Base-by-base conservation (phyloP, 2,888 invertebrate species). In the Pseudococcus longispinus region DNA sequence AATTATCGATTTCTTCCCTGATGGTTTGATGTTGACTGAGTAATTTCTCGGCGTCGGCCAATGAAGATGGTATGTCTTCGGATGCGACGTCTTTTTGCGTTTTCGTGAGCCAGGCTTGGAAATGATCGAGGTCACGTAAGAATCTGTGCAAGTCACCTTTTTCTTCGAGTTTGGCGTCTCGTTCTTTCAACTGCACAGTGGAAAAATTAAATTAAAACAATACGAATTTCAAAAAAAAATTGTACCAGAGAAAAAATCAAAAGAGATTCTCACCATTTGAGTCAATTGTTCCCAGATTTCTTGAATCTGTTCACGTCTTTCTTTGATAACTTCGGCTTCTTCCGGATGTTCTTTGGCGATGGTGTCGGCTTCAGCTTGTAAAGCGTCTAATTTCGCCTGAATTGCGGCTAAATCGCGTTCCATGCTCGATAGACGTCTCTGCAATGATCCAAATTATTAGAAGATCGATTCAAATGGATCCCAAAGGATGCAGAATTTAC, bases 31-130 rank as follows among this genome's bases (percentile, higher is more conserved):
- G 99, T 91, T 99, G 98, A 83, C 96, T 97, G 82, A 99, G 92
- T 23, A 99, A 93, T 90, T 97, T 97, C 91, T 99, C 99, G 15
- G 99, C 99, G 91, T 99, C 99, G 9, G 97, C 95, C 90, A 98
- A 92, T 88, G 96, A 96, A 18, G 95, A 95, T 20, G 98, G 98
- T 51, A 96, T 97, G 90, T 98, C 98, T 91, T 98, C 98, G 4
- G 97, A 97, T 82, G 98, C 98, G 87, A 98, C 98, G 90, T 98
- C 98, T n/a, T 98, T 98, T 92, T 99, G 99, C 0, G 99, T 99
- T 92, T 98, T 97, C 87, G 98, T 97, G 89, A 99, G 93, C 99
- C 99, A 99, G 0, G 97, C 95, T 92, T 98, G 98, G 97, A 99
- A 99, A 92, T 99, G 99, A 92, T 99, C 99, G 90, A 99, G 94